Percentiles rank a stretch among this genome's conserved stretches.
These are phyloP conservation scores for Meteorus colon DNA, from an alignment of 2,888 invertebrate species.

Conservation along the genomic window DNA sequence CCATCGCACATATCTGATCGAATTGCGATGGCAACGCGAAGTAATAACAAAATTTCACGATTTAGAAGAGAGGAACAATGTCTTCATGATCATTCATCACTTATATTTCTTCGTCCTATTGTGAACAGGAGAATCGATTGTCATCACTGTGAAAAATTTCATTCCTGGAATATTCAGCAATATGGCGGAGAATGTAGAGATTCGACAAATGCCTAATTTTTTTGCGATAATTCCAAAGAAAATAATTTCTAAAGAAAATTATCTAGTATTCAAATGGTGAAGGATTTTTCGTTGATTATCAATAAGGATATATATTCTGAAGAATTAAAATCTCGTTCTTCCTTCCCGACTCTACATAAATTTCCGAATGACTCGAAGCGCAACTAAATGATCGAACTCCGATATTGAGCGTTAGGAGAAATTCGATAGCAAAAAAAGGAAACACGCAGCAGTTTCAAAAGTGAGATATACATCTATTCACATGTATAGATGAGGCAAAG, in stretches of 20 bases:
- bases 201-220: not conserved
- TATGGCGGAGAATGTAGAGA: too few relatives aligned
- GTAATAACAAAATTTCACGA: not conserved
- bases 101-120: not conserved
- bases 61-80: not conserved
- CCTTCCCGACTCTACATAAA: not conserved
- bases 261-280: too few relatives aligned
- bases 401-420: slow-evolving; percentile 43
- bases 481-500: slow-evolving; percentile 52
- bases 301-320: too few relatives aligned
- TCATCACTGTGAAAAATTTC: not conserved
- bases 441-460: slow-evolving; percentile 51
- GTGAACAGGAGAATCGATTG: not conserved
- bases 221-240: not conserved
- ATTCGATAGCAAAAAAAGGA: slow-evolving; percentile 20
- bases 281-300: too few relatives aligned
- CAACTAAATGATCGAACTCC: slow-evolving; percentile 56
- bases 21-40: not conserved
- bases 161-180: too few relatives aligned
- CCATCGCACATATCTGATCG: not conserved
- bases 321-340: too few relatives aligned
- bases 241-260: too few relatives aligned
- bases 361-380: slow-evolving; percentile 43
- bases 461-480: slow-evolving; percentile 34
- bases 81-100: not conserved